These are phyloP conservation scores for Trachurus trachurus DNA, from an alignment of 2,797 vertebrate species.

Conservation along the genomic window DNA sequence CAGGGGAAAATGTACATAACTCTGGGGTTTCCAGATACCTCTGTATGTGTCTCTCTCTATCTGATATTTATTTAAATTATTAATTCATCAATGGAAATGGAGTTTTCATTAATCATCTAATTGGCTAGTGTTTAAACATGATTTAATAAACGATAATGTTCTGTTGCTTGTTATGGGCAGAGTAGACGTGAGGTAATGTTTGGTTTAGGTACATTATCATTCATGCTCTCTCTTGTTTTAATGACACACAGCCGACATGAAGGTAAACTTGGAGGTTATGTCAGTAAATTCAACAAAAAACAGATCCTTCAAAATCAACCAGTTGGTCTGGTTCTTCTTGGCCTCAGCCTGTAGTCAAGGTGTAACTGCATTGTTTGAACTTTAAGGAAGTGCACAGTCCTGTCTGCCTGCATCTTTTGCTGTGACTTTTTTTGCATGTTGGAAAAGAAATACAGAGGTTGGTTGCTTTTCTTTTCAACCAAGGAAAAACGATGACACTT, in stretches of 20 bases:
- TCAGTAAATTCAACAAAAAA: not conserved
- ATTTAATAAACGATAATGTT: not conserved
- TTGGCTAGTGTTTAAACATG: not conserved
- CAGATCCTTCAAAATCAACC: not conserved
- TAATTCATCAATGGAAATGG: not conserved
- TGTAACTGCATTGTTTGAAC: not conserved
- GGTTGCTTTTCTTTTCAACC: not conserved
- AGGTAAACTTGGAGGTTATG: not conserved
- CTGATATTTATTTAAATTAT: not conserved
- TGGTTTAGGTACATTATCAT: not conserved
- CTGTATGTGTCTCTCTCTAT: not conserved
- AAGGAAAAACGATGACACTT: not conserved
- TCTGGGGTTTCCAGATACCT: constrained; percentile 12
- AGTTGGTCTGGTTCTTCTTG: constrained; percentile 36
- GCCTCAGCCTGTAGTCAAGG: not conserved
- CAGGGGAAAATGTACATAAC: not conserved
- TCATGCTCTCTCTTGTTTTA: not conserved
- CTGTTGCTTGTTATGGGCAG: not conserved
- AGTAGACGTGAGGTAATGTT: not conserved
- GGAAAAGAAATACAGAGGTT: not conserved
- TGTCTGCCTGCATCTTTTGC: not conserved
- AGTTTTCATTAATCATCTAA: not conserved
- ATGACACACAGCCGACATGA: not conserved
- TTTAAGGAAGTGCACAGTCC: not conserved
- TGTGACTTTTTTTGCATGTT: not conserved